A percentile compares a stretch with the other conserved stretches of the same genome.
phyloP scores from a whole-genome alignment of 2,888 invertebrate species.

The Lobophora halterata region DNA sequence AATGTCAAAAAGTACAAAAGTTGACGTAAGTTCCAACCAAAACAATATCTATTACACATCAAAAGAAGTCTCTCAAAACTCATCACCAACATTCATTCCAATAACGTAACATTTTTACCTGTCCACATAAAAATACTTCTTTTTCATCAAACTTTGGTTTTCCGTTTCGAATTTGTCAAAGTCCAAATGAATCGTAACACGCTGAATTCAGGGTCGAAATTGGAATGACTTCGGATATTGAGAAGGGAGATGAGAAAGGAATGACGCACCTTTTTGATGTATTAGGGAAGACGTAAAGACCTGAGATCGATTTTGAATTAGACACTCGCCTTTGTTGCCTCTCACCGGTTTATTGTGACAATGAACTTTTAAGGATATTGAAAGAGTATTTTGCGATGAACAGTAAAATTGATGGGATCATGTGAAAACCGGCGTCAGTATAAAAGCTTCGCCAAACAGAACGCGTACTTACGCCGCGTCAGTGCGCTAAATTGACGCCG shows the following conservation, averaged over 20 bases:
- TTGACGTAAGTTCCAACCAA: too few species aligned
- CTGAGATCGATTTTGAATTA: constrained; percentile 39
- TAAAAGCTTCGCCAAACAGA: too few species aligned
- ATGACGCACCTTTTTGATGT: constrained; percentile 30
- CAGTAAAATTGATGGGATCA: too few species aligned
- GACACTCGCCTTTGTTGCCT: constrained; percentile 37
- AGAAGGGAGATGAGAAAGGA: not conserved
- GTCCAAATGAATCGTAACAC: not conserved
- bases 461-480: too few species aligned
- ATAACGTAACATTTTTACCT: constrained; percentile 5
- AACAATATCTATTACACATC: too few species aligned
- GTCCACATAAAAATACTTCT: constrained; percentile 2
- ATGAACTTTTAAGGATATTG: constrained; percentile 20
- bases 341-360: constrained; percentile 30
- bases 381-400: constrained; percentile 8
- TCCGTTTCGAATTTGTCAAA: not conserved
- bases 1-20: too few species aligned
- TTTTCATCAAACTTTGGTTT: constrained; percentile 3
- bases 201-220: constrained; percentile 8
- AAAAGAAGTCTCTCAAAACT: constrained; percentile 4
- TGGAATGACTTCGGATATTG: not conserved
- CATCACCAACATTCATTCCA: constrained; percentile 5
- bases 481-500: too few species aligned
- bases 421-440: too few species aligned
- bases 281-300: constrained; percentile 38